phyloP scores from a whole-genome alignment of 2,888 invertebrate genomes.

The Rhogogaster chlorosoma region DNA sequence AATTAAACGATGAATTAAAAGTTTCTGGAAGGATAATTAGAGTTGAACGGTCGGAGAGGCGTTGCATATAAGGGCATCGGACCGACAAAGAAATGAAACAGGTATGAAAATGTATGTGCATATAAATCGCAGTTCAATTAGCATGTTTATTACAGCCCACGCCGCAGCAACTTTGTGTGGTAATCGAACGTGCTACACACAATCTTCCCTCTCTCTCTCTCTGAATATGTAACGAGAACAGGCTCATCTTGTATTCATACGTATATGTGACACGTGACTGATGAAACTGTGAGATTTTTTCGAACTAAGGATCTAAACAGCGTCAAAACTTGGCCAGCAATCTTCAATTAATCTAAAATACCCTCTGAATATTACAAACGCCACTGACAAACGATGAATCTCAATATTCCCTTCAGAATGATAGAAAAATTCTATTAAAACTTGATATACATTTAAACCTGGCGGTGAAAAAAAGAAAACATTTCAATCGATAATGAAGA shows the following conservation, averaged over 20 bases:
- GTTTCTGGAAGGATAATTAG: not conserved
- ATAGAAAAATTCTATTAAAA: not conserved
- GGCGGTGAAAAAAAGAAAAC: not conserved
- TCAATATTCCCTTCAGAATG: too few relatives aligned
- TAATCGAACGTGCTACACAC: constrained; percentile 17
- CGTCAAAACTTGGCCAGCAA: not conserved
- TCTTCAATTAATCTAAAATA: not conserved
- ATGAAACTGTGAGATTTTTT: not conserved
- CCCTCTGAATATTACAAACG: not conserved
- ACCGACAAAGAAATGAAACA: constrained; percentile 1
- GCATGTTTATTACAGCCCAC: constrained; percentile 37
- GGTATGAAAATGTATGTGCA: constrained; percentile 29
- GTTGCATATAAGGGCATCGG: not conserved
- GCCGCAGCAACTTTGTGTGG: constrained; percentile 4
- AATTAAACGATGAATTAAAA: not conserved
- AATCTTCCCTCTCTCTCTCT: not conserved
- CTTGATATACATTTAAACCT: not conserved
- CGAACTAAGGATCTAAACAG: not conserved
- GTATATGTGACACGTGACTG: not conserved
- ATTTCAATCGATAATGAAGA: not conserved
- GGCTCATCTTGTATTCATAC: not conserved
- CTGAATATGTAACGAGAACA: constrained; percentile 27
- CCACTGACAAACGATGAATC: not conserved
- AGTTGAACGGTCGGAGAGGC: not conserved
- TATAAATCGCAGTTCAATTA: constrained; percentile 42